Base-by-base conservation (phyloP, 1,140 invertebrate genomes). In the Lysiphlebus fabarum region DNA sequence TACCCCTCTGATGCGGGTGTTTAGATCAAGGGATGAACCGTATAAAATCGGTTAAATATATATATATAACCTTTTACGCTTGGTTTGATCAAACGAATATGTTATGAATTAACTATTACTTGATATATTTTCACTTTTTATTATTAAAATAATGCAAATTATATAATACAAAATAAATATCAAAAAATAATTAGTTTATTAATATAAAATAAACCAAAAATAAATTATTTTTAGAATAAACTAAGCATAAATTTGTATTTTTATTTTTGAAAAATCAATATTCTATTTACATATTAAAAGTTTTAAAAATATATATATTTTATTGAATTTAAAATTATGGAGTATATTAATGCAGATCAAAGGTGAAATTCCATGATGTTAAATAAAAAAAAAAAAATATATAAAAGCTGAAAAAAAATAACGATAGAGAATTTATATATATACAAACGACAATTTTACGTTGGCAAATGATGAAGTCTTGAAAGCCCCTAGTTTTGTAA, bases 31-130 rank as follows among this genome's bases (percentile, higher is more conserved):
- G 43, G 43, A 10, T 45, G 44, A 26, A 8, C 36, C 26, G 56
- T 65, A 62, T 62, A 54, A 65, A 61, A 66, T 53, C 26, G 44
- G 36, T 53, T 45, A 55, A 56, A 47, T 38, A 47, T 45, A 48
- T 54, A 60, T 14, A 26, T 2, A 26, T 2, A 2, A 26, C 17
- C 17, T 26, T 53, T 60, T 53, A 60, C 58, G 53, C 58, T 60
- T 45, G 45, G 51, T 60, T 60, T 49, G 55, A 55, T 53, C 58
- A 40, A 45, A 26, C 53, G 53, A 60, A 60, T 60, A 60, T 60
- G 58, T 17, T 60, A 41, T 42, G 12, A 44, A 60, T 60, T 60
- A 50, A 49, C 58, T 26, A 26, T 26, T 26, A 26, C 17, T n/a
- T n/a, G n/a, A n/a, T n/a, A n/a, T n/a, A n/a, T n/a, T n/a, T n/a